Conservation (phyloP, 2,797 vertebrate species). For the Gadopsis marmoratus region DNA sequence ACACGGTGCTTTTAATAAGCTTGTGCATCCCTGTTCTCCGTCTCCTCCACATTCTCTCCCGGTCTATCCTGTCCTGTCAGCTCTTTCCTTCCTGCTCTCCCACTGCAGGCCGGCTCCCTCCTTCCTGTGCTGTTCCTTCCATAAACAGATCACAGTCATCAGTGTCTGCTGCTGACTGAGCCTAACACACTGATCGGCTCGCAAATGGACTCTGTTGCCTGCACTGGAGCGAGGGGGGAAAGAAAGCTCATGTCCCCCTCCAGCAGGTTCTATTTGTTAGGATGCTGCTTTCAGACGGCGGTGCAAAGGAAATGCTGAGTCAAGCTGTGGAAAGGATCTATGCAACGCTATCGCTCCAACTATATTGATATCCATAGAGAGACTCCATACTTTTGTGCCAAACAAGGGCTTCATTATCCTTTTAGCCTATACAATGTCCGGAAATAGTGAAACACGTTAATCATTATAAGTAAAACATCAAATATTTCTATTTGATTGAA, state of each 20-base stretch:
- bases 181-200: conserved; percentile 23
- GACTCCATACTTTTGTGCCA: not conserved
- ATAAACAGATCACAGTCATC: conserved; percentile 73
- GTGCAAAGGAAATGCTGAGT: conserved; percentile 38
- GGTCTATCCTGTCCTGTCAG: conserved; percentile 76
- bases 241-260: conserved; percentile 13
- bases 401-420: not conserved
- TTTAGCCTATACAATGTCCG: not conserved
- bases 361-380: not conserved
- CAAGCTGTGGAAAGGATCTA: conserved; percentile 7
- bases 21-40: conserved; percentile 28
- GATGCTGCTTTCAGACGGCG: not conserved
- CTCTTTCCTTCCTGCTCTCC: conserved; percentile 81
- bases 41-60: conserved; percentile 66
- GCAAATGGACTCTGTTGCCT: conserved; percentile 16
- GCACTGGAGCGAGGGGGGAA: conserved; percentile 35
- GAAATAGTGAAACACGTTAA: not conserved
- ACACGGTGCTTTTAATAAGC: conserved; percentile 49
- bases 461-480: not conserved
- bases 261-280: conserved; percentile 14
- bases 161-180: conserved; percentile 50
- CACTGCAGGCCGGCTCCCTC: conserved; percentile 54
- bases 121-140: conserved; percentile 72
- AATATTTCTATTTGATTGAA: not conserved
- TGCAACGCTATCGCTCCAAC: not conserved